Evolutionary conservation across 1,140 invertebrate genomes (phyloP), one percentile per base, ranked within the genome.

Genomic region (Diorhabda sublineata): DNA sequence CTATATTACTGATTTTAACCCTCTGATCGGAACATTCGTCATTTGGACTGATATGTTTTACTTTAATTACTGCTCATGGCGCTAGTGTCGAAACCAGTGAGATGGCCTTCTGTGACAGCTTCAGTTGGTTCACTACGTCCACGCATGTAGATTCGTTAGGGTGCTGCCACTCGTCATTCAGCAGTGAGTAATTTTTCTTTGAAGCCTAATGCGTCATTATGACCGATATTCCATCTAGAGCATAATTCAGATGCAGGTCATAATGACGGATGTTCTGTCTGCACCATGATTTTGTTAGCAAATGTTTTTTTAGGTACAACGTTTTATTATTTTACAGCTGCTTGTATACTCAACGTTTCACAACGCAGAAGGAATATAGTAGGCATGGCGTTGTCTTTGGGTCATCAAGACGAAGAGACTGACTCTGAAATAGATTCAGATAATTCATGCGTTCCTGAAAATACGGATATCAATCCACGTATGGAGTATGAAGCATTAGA

Each of bases 191-290:
- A 26, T 26, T 26, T 26, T 26, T 26, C 26, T 26, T 26, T 26
- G 26, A 26, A 26, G 26, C 26, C 26, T 26, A 26, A 26, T 26
- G 26, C 26, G 26, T 26, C 26, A 26, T 26, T 26, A 26, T 26
- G 26, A 26, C 26, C 26, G 26, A 26, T 26, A 26, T 26, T 26
- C 26, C 26, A 26, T 26, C 26, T 26, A 1, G 26, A 26, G 26
- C 26, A 26, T 57, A 57, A n/a, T 57, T 57, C 9, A 57, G 9
- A 57, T 57, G 26, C 56, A 9, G 56, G 56, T 57, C 56, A 57
- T n/a, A 57, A 57, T 57, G 56, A 57, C 56, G 56, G 56, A 11
- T 57, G 56, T n/a, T 57, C 56, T 11, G 56, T 57, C 56, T 57
- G 26, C 9, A 9, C 56, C 3, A 11, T 57, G 11, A 9, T 57